A percentile compares a stretch with the other conserved stretches of the same genome.
phyloP scores from a whole-genome alignment of 2,113 vertebrate genomes.

The Macquaria ambigua region DNA sequence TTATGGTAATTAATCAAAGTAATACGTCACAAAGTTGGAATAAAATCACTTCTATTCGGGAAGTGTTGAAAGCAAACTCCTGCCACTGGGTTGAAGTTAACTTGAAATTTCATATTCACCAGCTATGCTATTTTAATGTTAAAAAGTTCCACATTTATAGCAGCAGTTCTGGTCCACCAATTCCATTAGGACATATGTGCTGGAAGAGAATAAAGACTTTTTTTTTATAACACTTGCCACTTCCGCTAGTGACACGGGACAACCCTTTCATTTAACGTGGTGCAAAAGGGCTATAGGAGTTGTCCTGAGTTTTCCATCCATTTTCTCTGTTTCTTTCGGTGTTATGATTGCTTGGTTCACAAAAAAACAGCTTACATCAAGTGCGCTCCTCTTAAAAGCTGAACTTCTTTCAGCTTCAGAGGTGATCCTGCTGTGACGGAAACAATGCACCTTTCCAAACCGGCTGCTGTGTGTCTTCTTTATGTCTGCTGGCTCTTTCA shows the following conservation, averaged over 20 bases:
- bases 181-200: neutral
- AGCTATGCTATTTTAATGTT: slow-evolving; percentile 5
- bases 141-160: neutral
- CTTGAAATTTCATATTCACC: neutral
- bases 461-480: slow-evolving; percentile 39
- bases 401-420: slow-evolving; percentile 38
- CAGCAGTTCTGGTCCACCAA: neutral
- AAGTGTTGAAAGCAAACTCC: neutral
- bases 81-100: neutral
- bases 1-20: neutral
- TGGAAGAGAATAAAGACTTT: neutral
- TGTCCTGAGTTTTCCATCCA: slow-evolving; percentile 5
- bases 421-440: slow-evolving; percentile 61
- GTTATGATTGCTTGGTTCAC: slow-evolving; percentile 34
- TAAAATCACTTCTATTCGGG: neutral
- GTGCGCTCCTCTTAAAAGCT: slow-evolving; percentile 19
- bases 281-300: neutral
- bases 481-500: slow-evolving; percentile 63
- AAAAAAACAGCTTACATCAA: slow-evolving; percentile 40
- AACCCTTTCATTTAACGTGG: slow-evolving; percentile 20
- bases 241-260: neutral
- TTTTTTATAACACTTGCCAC: neutral
- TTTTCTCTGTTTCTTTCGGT: neutral
- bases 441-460: slow-evolving; percentile 50
- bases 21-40: neutral